Evolutionary conservation across 2,888 invertebrate species (phyloP), one percentile per base, ranked within the genome.

Genomic region (Perizoma flavofasciatum): DNA sequence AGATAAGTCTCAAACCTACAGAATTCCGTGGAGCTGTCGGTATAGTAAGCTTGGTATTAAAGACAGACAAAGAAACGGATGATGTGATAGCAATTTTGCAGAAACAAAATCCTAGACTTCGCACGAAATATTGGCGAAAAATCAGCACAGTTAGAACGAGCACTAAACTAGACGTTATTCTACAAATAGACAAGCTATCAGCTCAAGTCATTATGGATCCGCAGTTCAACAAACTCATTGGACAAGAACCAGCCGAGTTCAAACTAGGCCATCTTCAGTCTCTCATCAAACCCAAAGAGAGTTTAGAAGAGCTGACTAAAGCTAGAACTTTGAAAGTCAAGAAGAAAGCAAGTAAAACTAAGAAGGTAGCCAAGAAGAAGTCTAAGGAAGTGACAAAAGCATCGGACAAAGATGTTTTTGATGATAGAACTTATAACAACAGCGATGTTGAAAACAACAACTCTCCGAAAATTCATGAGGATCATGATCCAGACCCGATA

Each of bases 1-100:
- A 80, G 40, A 69, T 77, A 0, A 76, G 75, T 61, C 71, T 91
- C 2, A 89, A 86, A 67, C 75, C 83, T 0, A 90, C 89, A 0
- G 90, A 91, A 59, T 90, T 87, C 58, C 78, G 91, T n/a, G 91
- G 91, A 0, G 88, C 89, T 0, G 91, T 91, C 0, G 91, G 91
- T 0, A 90, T 90, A 7, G 74, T 91, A 8, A 91, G 83, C 53
- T 87, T 91, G 85, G 62, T 75, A 4, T 75, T 85, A 0, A 83
- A 82, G 61, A 83, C 86, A 0, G 72, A 75, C 0, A 85, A 77
- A 66, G 75, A 78, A 5, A 78, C 83, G 0, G 83, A 88, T 33
- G 85, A 84, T 10, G 80, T 90, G 0, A 84, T 91, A 22, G 62
- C 67, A 0, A 72, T 74, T 45, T 67, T 91, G 44, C 91, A 91